Conservation (phyloP, 2,888 invertebrate species). For the Neoscelio sp. region DNA sequence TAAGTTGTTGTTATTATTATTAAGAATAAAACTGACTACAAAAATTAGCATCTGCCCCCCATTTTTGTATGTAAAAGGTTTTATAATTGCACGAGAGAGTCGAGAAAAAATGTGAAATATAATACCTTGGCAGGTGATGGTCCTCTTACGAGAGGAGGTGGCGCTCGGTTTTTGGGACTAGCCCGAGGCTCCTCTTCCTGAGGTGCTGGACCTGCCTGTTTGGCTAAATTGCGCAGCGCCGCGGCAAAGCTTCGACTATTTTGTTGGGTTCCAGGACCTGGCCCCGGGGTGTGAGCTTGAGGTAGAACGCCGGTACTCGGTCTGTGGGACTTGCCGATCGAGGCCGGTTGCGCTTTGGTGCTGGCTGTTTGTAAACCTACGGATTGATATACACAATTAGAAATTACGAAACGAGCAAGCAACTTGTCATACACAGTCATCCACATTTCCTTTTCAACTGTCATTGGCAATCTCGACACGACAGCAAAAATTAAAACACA, state of each 20-base stretch:
- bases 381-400: not conserved
- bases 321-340: slow-evolving; percentile 81
- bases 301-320: slow-evolving; percentile 81
- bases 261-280: slow-evolving; percentile 82
- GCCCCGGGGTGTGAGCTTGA: slow-evolving; percentile 82
- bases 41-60: too few relatives aligned
- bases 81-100: too few relatives aligned
- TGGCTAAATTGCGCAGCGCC: slow-evolving; percentile 94
- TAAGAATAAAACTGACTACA: too few relatives aligned
- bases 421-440: too few relatives aligned
- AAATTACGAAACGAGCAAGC: too few relatives aligned
- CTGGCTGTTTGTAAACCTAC: slow-evolving; percentile 80
- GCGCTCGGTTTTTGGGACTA: slow-evolving; percentile 83
- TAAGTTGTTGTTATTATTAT: too few relatives aligned
- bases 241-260: slow-evolving; percentile 91
- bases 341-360: slow-evolving; percentile 80
- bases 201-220: slow-evolving; percentile 93
- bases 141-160: slow-evolving; percentile 83
- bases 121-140: slow-evolving; percentile 80
- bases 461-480: too few relatives aligned
- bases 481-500: too few relatives aligned
- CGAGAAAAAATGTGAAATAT: too few relatives aligned
- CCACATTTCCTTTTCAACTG: too few relatives aligned
- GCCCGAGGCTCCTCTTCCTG: slow-evolving; percentile 85
- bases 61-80: too few relatives aligned